phyloP scores from a whole-genome alignment of 1,140 invertebrate genomes.

The Zaprionus camerounensis region DNA sequence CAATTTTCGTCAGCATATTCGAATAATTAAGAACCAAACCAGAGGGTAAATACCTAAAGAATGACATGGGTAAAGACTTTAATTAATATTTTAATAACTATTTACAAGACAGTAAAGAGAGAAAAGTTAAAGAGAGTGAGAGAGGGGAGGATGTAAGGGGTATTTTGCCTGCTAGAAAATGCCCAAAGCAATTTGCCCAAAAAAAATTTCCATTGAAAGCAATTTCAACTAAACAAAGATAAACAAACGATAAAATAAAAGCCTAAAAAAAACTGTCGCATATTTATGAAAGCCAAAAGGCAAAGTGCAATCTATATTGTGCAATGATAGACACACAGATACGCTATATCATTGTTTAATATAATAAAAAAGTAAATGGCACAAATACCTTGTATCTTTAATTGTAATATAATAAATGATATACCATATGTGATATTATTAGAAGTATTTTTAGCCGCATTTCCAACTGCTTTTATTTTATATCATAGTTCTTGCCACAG shows the following conservation, averaged over 20 bases:
- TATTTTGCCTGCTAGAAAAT: not conserved
- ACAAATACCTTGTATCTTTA: not conserved
- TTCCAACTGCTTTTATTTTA: not conserved
- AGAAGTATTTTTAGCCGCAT: no score
- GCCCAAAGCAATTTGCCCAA: constrained; percentile 1
- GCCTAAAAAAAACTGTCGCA: constrained; percentile 4
- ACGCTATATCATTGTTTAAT: not conserved
- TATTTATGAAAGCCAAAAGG: constrained; percentile 8
- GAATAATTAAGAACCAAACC: constrained; percentile 14
- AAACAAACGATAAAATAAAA: constrained; percentile 22
- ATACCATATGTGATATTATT: not conserved
- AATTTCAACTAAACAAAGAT: constrained; percentile 14
- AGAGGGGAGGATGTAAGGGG: not conserved
- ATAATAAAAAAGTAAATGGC: no score
- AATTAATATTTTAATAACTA: constrained; percentile 13
- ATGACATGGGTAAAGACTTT: constrained; percentile 23
- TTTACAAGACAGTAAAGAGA: not conserved
- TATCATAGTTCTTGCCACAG: not conserved
- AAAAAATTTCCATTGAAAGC: constrained; percentile 4
- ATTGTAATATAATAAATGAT: not conserved
- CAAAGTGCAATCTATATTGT: not conserved
- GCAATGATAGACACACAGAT: not conserved
- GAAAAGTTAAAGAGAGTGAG: not conserved
- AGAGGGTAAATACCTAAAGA: not conserved
- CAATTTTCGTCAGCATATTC: constrained; percentile 5